Conservation (phyloP, 92 coral and sea anemone species). For the Phenganax marumi region DNA sequence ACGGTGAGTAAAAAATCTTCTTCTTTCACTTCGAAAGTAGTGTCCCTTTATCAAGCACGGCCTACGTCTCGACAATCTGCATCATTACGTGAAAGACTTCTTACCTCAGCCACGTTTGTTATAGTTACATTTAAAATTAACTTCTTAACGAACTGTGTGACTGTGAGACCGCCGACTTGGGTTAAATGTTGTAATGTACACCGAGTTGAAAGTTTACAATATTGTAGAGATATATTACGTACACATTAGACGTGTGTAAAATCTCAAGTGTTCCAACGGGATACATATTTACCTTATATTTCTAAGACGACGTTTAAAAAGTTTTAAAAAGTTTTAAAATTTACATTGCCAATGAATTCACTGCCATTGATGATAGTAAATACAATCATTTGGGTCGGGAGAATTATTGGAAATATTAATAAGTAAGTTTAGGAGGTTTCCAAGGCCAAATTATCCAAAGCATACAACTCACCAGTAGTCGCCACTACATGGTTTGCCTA, state of each 20-base stretch:
- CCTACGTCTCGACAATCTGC: neutral
- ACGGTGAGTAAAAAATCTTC: constrained; percentile 16
- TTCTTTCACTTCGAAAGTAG: too few species aligned
- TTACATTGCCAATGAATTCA: too few species aligned
- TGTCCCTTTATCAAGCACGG: neutral
- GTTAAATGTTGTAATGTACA: neutral
- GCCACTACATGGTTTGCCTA: too few species aligned
- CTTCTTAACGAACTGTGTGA: neutral
- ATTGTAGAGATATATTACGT: neutral
- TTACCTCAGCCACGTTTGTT: neutral
- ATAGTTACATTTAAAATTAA: neutral
- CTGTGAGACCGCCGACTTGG: neutral
- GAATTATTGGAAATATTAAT: too few species aligned
- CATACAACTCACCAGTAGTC: too few species aligned
- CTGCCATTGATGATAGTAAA: too few species aligned
- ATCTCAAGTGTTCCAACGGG: neutral
- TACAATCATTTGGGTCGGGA: too few species aligned
- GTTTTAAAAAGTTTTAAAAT: too few species aligned
- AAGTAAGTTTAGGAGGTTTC: too few species aligned
- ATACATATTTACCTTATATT: neutral
- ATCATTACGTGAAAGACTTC: neutral
- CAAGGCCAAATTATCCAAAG: too few species aligned
- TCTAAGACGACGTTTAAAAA: neutral
- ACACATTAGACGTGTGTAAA: neutral
- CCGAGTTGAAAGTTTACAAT: neutral